Evolutionary conservation across 2,797 vertebrate genomes (phyloP), one percentile per base, ranked within the genome.

Genomic region (Hafferia zeledoni): DNA sequence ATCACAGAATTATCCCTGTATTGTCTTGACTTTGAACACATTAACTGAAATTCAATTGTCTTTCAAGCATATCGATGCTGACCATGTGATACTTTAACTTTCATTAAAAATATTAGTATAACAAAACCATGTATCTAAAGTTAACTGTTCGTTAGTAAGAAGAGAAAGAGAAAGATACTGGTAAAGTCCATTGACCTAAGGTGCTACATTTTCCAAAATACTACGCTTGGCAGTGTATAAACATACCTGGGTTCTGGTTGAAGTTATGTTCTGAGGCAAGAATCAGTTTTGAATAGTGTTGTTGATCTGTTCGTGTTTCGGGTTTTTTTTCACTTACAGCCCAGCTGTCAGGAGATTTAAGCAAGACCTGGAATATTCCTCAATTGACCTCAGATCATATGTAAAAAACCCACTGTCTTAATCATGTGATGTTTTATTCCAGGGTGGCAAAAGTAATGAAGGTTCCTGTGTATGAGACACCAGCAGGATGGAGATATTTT

Each of bases 401-500:
- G 5, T 74, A 19, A 87, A 89, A 89, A 64, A 47, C 3, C 2
- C 7, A 39, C 5, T 27, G 9, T 64, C 25, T 79, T 81, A 92
- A 81, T 79, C 4, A 1, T 94, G 11, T 83, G 13, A 28, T 94
- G 37, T 60, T 81, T 91, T 82, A 28, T 74, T 98, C 76, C 94
- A 99, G 99, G 97, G 99, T 99, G 91, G 99, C 99, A 91, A 99
- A 99, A 97, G 98, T 98, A 84, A 98, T 99, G 99, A 99, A 99
- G 94, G 97, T 99, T 69, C 98, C 99, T 24, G 97, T 99, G 52
- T 99, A 99, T 87, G 99, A 99, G 98, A 99, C 99, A 71, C 99
- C 99, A 64, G 97, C 98, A 67, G 99, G 99, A 93, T 99, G 99
- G 99, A 99, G 99, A 92, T 99, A 99, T 97, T 99, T 99, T 96